These are phyloP conservation scores for Lochmaea crataegi DNA, from an alignment of 2,888 invertebrate species.

Conservation along the genomic window DNA sequence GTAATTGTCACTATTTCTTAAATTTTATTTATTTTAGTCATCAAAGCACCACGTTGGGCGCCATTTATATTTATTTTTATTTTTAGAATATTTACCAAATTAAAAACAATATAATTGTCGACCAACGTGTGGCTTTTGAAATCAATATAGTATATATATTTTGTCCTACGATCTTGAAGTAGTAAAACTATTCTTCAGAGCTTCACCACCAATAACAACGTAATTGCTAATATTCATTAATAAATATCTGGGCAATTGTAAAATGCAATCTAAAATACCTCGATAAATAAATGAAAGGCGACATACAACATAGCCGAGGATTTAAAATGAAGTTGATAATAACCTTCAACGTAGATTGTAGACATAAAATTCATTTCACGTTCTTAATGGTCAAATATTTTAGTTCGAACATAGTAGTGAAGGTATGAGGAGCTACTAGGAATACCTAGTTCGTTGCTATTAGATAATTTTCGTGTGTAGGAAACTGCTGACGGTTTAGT, in stretches of 20 bases:
- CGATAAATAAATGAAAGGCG: slow-evolving; percentile 57
- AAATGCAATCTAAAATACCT: slow-evolving; percentile 53
- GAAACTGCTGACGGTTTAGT: slow-evolving; percentile 45
- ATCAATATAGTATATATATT: too few species aligned
- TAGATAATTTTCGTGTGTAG: slow-evolving; percentile 49
- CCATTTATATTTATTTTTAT: too few species aligned
- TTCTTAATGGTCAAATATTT: slow-evolving; percentile 59
- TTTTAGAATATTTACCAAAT: too few species aligned
- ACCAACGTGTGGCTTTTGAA: too few species aligned
- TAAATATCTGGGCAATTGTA: slow-evolving; percentile 55
- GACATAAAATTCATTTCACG: slow-evolving; percentile 60
- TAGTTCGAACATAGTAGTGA: slow-evolving; percentile 56
- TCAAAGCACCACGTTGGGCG: too few species aligned
- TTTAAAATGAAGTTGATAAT: slow-evolving; percentile 59
- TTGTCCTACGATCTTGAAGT: slow-evolving; percentile 2
- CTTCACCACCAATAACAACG: slow-evolving; percentile 40
- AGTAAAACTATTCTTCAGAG: slow-evolving; percentile 21
- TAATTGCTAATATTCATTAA: slow-evolving; percentile 55
- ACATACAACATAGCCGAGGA: slow-evolving; percentile 48
- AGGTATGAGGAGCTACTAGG: slow-evolving; percentile 53
- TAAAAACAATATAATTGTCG: too few species aligned
- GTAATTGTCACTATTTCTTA: too few species aligned
- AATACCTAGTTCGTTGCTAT: slow-evolving; percentile 44
- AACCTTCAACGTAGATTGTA: slow-evolving; percentile 59
- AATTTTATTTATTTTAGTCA: too few species aligned